Evolutionary conservation across 2,797 vertebrate genomes (phyloP).

Genomic region (Leptodactylus fallax): DNA sequence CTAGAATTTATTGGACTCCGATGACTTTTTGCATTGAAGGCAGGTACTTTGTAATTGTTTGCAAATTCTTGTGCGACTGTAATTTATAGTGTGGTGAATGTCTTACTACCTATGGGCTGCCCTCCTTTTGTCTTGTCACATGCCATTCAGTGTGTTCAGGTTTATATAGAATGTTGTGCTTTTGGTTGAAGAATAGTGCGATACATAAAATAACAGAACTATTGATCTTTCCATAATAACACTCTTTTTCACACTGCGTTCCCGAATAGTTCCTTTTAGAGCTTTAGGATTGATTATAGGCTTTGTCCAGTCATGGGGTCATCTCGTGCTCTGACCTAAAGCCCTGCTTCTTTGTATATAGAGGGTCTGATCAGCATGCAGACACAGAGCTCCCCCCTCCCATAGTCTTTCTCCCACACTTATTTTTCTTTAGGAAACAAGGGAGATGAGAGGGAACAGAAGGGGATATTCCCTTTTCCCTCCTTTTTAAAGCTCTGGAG

Average conservation of each 20-base stretch:
- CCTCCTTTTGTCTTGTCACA: slow-evolving; percentile 4
- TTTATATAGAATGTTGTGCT: background rate
- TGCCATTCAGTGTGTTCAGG: background rate
- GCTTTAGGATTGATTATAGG: slow-evolving; percentile 42
- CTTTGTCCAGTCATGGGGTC: slow-evolving; percentile 55
- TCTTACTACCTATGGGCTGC: background rate
- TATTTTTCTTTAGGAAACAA: slow-evolving; percentile 45
- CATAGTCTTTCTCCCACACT: slow-evolving; percentile 39
- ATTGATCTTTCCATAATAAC: slow-evolving; percentile 29
- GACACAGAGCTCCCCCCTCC: slow-evolving; percentile 49
- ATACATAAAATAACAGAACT: slow-evolving; percentile 11
- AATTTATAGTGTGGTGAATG: slow-evolving; percentile 29
- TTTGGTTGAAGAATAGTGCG: background rate
- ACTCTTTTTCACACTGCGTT: slow-evolving; percentile 6
- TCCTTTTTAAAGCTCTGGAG: background rate
- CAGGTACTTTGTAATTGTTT: slow-evolving; percentile 14
- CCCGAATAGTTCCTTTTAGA: slow-evolving; percentile 10
- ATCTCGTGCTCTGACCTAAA: slow-evolving; percentile 54
- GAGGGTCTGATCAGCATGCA: slow-evolving; percentile 50
- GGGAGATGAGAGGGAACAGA: slow-evolving; percentile 31
- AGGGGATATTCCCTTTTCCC: slow-evolving; percentile 28
- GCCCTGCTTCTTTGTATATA: slow-evolving; percentile 46
- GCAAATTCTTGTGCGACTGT: slow-evolving; percentile 25
- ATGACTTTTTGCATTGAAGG: background rate
- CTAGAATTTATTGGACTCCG: background rate